Base-by-base conservation (phyloP, 2,888 invertebrate species). In the Drosophila affinis region DNA sequence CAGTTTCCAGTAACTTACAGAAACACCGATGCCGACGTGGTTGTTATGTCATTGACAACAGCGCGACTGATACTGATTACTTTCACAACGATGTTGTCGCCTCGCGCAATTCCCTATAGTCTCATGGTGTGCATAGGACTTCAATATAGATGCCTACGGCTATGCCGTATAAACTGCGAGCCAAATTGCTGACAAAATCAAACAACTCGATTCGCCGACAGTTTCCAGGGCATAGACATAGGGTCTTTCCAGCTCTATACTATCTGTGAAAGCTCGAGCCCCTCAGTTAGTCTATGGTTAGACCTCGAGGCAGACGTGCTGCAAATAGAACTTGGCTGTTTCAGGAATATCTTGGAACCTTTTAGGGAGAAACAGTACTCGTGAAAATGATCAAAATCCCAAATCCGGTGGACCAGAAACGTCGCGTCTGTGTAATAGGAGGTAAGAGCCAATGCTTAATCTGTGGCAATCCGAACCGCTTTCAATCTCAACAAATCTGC, bases 391-490 rank as follows among this genome's bases (percentile, higher is more conserved):
- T 68, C 17, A 77, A 80, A 62, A 70, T 54, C 29, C 74, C 78
- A 47, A 70, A 55, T 21, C 74, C 78, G 49, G 77, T 83, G 53
- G 65, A 75, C 59, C 75, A 84, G 45, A 81, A 79, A 52, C 73
- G 81, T 58, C 83, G 90, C 48, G 89, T 91, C 14, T 95, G 94
- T 67, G 94, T 98, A 39, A 95, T 98, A 83, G 98, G 98, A 27
- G 82, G 82, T 87, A 63, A 86, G 34, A 9, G 10, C n/a, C 10
- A 14, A 12, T 9, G 10, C 27, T 17, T 7, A 10, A 1, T 34
- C 17, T 17, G 32, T 17, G 17, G 12, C 2, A 18, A 9, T 2
- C 34, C 1, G 5, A 34, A 34, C 12, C 34, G 34, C 12, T 32
- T 17, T 6, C 1, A n/a, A 32, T 39, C 9, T 27, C 21, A 12